Evolutionary conservation across 2,888 invertebrate species (phyloP).

Genomic region (Hypomecis atomaria): DNA sequence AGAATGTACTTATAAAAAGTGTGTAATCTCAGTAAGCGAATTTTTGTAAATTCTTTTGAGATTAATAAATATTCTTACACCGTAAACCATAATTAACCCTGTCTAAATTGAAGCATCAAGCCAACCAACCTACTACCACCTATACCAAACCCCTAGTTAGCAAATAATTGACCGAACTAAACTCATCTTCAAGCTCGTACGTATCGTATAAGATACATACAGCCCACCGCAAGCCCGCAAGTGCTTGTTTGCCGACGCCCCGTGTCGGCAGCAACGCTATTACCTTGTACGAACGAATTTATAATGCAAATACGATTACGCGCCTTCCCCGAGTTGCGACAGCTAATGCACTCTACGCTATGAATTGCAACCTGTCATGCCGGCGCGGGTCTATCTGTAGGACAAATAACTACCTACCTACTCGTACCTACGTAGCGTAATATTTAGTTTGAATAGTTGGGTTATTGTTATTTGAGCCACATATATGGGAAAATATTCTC

Average conservation of each 20-base stretch:
- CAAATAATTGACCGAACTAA: conserved; percentile 7
- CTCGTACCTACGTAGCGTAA: background rate
- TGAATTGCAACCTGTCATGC: conserved; percentile 73
- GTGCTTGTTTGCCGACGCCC: conserved; percentile 59
- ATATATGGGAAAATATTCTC: too few species aligned
- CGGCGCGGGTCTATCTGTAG: conserved; percentile 55
- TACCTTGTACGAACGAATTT: conserved; percentile 77
- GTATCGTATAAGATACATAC: conserved; percentile 28
- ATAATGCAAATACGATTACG: conserved; percentile 84
- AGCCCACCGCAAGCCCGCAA: conserved; percentile 45
- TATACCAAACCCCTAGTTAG: background rate
- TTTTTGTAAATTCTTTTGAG: too few species aligned
- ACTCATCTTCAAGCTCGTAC: conserved; percentile 4
- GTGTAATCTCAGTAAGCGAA: too few species aligned
- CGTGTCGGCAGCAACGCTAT: conserved; percentile 66
- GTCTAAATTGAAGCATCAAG: too few species aligned
- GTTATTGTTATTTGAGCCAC: background rate
- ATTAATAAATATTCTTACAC: too few species aligned
- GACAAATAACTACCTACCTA: conserved; percentile 4
- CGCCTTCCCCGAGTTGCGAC: conserved; percentile 60
- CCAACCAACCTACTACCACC: too few species aligned
- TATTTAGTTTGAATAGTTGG: background rate
- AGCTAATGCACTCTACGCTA: conserved; percentile 79
- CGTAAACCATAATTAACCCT: too few species aligned
- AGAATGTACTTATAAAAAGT: too few species aligned